A percentile compares a stretch with the other conserved stretches of the same genome.
Conservation (phyloP, 2,113 vertebrate genomes). For the Nyctereutes procyonoides region DNA sequence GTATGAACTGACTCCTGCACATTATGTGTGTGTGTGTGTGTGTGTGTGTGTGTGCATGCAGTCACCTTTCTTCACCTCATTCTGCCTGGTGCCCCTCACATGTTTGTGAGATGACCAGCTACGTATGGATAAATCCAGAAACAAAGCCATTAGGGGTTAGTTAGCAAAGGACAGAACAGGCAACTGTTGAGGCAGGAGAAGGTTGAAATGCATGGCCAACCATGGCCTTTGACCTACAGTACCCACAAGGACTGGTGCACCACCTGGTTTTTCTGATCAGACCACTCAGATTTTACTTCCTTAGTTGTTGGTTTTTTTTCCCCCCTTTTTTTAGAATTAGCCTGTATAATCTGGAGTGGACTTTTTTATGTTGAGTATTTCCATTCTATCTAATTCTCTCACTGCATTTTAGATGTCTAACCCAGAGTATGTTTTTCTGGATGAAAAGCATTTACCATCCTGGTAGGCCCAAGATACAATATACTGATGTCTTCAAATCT, state of each 20-base stretch:
- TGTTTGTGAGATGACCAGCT: background rate
- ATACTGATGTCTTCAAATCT: background rate
- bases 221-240: accelerated
- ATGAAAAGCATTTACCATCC: background rate
- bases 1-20: background rate
- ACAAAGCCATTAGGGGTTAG: background rate
- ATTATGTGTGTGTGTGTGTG: background rate
- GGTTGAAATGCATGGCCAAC: background rate
- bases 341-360: background rate
- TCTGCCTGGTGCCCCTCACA: background rate
- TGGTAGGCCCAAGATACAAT: background rate
- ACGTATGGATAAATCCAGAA: background rate
- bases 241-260: no score
- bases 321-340: background rate
- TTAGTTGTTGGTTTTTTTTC: background rate
- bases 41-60: background rate
- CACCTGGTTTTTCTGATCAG: background rate
- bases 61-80: background rate
- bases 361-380: background rate
- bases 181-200: background rate
- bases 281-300: background rate
- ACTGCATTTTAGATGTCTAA: background rate
- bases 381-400: background rate
- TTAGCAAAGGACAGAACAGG: background rate
- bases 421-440: background rate